Conservation (phyloP, 2,113 vertebrate species). For the Orcinus orca region DNA sequence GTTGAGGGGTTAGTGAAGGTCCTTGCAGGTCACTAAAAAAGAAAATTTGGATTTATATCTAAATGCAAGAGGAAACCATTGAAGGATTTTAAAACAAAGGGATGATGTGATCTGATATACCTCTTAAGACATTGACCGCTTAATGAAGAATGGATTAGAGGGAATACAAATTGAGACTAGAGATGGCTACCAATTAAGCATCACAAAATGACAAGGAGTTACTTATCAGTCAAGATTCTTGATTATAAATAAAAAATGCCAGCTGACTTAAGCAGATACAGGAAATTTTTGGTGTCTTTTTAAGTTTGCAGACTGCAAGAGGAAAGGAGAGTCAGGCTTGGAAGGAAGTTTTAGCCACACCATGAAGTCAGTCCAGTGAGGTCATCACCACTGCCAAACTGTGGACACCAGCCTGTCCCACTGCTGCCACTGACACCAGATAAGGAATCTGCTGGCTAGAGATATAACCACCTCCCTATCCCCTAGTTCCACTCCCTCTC, state of each 20-base stretch:
- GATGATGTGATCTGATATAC: neutral
- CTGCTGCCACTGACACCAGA: too few species aligned
- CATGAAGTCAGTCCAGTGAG: neutral
- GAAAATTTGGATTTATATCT: neutral
- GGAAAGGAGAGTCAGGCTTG: neutral
- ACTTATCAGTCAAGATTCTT: neutral
- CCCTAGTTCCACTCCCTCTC: neutral
- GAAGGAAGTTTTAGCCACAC: neutral
- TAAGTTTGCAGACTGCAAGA: neutral
- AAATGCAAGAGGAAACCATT: neutral
- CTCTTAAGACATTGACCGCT: neutral
- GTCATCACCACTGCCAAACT: neutral
- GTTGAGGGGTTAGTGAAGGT: neutral
- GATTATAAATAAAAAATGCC: neutral
- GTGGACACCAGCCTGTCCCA: neutral
- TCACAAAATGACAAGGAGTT: neutral
- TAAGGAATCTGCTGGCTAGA: neutral
- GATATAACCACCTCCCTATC: neutral
- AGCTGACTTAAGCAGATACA: neutral
- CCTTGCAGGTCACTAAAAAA: neutral
- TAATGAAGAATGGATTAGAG: neutral
- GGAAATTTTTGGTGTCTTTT: neutral
- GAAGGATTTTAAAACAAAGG: neutral
- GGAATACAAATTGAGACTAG: neutral
- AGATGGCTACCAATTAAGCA: neutral